Conservation (phyloP, 2,888 invertebrate species). For the Drosophila barbarae region DNA sequence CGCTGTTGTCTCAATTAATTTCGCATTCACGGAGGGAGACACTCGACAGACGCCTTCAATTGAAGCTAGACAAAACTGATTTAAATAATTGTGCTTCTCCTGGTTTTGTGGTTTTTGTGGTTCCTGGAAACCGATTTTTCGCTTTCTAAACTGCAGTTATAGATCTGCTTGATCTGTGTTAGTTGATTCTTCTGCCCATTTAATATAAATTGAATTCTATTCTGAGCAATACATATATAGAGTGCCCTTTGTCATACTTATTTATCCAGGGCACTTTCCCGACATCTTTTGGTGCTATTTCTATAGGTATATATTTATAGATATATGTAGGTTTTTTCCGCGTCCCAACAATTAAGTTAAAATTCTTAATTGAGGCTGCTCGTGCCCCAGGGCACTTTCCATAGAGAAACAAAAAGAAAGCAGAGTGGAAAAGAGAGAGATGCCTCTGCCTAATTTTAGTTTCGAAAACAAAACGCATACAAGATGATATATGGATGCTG, state of each 20-base stretch:
- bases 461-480: not conserved
- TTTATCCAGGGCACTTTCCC: conserved; percentile 9
- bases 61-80: conserved; percentile 39
- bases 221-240: not conserved
- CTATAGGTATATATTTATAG: not conserved
- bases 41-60: conserved; percentile 18
- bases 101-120: conserved; percentile 11
- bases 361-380: conserved; percentile 26
- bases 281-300: conserved; percentile 4
- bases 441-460: conserved; percentile 39
- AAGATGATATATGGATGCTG: conserved; percentile 27
- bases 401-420: conserved; percentile 1
- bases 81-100: conserved; percentile 57
- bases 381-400: conserved; percentile 13
- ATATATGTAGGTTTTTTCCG: not conserved
- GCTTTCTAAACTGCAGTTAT: conserved; percentile 5
- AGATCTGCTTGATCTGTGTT: not conserved
- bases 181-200: not conserved
- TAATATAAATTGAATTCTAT: not conserved
- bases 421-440: not conserved
- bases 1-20: conserved; percentile 40
- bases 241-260: conserved; percentile 9
- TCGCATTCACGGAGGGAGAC: conserved; percentile 33
- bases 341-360: conserved; percentile 22
- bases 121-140: not conserved